Conservation (phyloP, 2,797 vertebrate species). For the Amblyraja radiata region DNA sequence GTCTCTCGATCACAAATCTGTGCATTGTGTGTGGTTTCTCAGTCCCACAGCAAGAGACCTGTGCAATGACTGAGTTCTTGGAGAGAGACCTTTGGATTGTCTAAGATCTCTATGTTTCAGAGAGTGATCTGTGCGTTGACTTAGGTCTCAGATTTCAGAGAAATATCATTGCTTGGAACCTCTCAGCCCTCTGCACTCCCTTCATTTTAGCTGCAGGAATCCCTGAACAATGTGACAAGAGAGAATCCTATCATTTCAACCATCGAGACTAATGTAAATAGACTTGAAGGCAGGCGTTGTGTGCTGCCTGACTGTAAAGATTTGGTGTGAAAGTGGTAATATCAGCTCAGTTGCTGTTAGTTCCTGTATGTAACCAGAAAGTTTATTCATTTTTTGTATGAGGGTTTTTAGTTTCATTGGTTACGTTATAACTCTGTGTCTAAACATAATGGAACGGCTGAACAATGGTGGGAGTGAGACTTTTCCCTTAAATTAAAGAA, state of each 20-base stretch:
- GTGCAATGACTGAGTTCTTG: neutral
- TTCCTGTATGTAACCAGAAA: neutral
- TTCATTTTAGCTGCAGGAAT: neutral
- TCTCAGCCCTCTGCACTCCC: neutral
- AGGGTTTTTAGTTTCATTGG: neutral
- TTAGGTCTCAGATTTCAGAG: neutral
- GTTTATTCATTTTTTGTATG: neutral
- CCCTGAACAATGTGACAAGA: neutral
- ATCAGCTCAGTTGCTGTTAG: neutral
- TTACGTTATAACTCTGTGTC: neutral
- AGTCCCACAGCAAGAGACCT: neutral
- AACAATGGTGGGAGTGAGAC: neutral
- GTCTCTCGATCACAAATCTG: neutral
- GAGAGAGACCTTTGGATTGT: neutral
- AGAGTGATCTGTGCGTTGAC: neutral
- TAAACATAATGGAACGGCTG: neutral
- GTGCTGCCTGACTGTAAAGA: neutral
- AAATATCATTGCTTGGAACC: neutral
- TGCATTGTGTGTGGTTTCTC: neutral
- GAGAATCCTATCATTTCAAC: neutral
- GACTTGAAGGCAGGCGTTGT: neutral
- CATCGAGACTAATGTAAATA: neutral
- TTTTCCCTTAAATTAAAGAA: constrained; percentile 26
- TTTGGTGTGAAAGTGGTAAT: neutral
- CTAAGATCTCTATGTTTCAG: neutral